Conservation (phyloP, 2,888 invertebrate genomes). For the Drosophila gaucha region DNA sequence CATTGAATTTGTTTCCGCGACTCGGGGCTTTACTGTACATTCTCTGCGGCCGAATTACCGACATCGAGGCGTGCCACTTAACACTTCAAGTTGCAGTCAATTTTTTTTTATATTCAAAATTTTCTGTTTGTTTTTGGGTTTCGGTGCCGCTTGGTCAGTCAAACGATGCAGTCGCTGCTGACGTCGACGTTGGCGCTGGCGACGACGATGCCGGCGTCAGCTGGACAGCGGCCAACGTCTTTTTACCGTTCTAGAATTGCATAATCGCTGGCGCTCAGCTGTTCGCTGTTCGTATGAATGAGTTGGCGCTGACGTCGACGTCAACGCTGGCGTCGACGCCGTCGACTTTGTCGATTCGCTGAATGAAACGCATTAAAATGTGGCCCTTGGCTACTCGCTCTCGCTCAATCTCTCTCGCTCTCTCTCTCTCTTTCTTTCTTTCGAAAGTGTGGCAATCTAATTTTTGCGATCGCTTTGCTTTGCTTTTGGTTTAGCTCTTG, state of each 20-base stretch:
- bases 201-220: slow-evolving; percentile 11
- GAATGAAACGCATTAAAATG: slow-evolving; percentile 46
- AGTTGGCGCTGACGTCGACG: slow-evolving; percentile 12
- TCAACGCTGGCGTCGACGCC: not conserved
- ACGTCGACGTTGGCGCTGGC: not conserved
- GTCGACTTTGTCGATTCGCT: slow-evolving; percentile 16
- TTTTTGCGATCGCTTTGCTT: slow-evolving; percentile 52
- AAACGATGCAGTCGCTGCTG: slow-evolving; percentile 47
- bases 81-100: slow-evolving; percentile 42
- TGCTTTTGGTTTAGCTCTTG: slow-evolving; percentile 23
- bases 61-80: slow-evolving; percentile 58
- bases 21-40: slow-evolving; percentile 26
- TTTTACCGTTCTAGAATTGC: slow-evolving; percentile 57
- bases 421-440: slow-evolving; percentile 11
- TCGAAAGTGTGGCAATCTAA: slow-evolving; percentile 75
- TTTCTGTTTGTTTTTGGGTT: slow-evolving; percentile 24
- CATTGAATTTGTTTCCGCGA: not conserved
- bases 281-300: slow-evolving; percentile 35
- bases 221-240: slow-evolving; percentile 29
- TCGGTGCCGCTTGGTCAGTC: slow-evolving; percentile 58
- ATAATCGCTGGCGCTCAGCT: slow-evolving; percentile 49
- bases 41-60: slow-evolving; percentile 30
- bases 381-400: slow-evolving; percentile 20
- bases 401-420: not conserved
- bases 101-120: slow-evolving; percentile 18